These are phyloP conservation scores for Prinia subflava DNA, from an alignment of 2,113 vertebrate genomes.

Conservation along the genomic window DNA sequence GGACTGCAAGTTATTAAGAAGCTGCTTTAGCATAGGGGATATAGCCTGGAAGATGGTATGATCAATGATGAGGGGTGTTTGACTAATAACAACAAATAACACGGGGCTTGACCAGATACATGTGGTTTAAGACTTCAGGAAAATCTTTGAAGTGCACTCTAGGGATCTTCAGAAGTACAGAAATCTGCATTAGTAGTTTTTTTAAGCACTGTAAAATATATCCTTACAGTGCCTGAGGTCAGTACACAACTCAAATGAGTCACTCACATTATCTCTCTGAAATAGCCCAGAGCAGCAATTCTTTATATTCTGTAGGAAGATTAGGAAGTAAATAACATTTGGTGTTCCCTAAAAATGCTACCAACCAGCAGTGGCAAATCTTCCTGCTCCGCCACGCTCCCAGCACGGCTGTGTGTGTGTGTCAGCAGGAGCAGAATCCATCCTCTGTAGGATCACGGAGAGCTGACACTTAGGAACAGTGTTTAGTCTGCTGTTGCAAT, in stretches of 20 bases:
- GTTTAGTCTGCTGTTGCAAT: not conserved
- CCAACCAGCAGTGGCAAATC: not conserved
- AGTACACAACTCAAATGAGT: conserved; percentile 14
- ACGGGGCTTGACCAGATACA: not conserved
- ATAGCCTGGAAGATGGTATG: not conserved
- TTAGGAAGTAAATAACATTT: conserved; percentile 35
- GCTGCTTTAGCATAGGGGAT: not conserved
- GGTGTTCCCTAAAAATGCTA: not conserved
- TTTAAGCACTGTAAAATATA: not conserved
- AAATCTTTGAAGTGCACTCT: not conserved
- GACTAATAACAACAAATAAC: not conserved
- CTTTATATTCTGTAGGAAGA: conserved; percentile 16
- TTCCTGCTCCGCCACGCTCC: not conserved
- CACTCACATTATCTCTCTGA: not conserved
- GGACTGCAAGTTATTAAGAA: not conserved
- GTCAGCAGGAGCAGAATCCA: not conserved
- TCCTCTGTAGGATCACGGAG: not conserved
- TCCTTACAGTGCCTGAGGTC: not conserved
- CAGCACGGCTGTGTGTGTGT: not conserved
- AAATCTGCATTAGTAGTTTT: conserved; percentile 23
- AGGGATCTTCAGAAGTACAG: not conserved
- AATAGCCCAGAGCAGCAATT: conserved; percentile 16
- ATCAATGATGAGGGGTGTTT: not conserved
- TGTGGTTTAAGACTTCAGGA: not conserved
- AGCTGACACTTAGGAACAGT: not conserved